Evolutionary conservation across 1,140 invertebrate species (phyloP).

Genomic region (Hycleus phaleratus): DNA sequence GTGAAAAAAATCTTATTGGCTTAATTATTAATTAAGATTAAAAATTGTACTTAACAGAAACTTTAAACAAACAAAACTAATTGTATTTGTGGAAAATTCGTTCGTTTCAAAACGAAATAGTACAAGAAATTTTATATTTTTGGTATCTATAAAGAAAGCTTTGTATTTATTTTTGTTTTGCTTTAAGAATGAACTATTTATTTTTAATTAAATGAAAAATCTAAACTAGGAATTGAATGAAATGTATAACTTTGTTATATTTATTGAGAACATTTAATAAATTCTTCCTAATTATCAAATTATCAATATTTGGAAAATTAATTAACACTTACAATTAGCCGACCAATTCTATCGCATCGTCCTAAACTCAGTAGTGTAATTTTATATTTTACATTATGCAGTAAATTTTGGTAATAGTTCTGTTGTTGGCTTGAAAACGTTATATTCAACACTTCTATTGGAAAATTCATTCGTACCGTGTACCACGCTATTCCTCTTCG

Average conservation of each 20-base stretch:
- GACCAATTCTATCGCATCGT: too few relatives aligned
- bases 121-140: conserved; percentile 30
- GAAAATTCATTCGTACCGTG: too few relatives aligned
- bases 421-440: too few relatives aligned
- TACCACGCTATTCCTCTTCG: too few relatives aligned
- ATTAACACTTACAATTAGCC: background rate
- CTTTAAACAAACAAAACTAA: too few relatives aligned
- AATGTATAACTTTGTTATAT: conserved; percentile 14
- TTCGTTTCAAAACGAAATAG: conserved; percentile 20
- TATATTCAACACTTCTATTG: too few relatives aligned
- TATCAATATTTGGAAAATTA: background rate
- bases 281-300: background rate
- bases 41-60: too few relatives aligned
- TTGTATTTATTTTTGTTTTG: conserved; percentile 22
- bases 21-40: too few relatives aligned
- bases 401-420: too few relatives aligned
- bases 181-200: conserved; percentile 25
- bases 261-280: conserved; percentile 13
- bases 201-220: conserved; percentile 15
- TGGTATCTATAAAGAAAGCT: conserved; percentile 12
- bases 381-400: too few relatives aligned
- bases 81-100: conserved; percentile 8
- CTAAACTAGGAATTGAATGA: conserved; percentile 8
- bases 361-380: too few relatives aligned
- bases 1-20: too few relatives aligned